These are phyloP conservation scores for Neoarius graeffei DNA, from an alignment of 2,113 vertebrate genomes.

Conservation along the genomic window DNA sequence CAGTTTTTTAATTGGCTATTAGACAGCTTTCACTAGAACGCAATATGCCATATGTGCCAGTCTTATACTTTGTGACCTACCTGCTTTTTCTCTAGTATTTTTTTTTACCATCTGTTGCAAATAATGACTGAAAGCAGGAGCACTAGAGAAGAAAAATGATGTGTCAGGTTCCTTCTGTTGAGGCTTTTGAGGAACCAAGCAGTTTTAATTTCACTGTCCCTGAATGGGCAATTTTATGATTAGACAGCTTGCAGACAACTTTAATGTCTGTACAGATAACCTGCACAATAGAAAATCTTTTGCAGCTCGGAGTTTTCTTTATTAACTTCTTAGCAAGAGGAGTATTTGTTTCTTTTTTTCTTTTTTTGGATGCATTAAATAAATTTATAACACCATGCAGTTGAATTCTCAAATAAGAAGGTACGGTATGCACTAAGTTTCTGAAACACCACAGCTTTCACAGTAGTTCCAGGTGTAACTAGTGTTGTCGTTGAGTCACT, in stretches of 20 bases:
- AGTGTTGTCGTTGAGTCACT: no score
- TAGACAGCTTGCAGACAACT: not conserved
- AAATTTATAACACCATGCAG: not conserved
- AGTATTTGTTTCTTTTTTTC: not conserved
- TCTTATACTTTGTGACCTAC: not conserved
- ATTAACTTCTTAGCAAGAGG: not conserved
- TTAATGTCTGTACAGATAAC: not conserved
- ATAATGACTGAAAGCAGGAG: not conserved
- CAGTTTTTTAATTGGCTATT: not conserved
- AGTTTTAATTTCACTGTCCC: not conserved
- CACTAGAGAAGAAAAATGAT: not conserved
- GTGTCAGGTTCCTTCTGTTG: slow-evolving; percentile 26
- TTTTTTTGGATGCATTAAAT: not conserved
- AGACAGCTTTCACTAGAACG: not conserved
- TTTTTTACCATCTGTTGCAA: slow-evolving; percentile 18
- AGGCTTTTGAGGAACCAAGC: not conserved
- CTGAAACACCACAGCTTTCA: not conserved
- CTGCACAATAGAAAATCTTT: not conserved
- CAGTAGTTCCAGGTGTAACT: not conserved
- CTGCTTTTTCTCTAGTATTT: not conserved
- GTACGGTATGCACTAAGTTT: not conserved
- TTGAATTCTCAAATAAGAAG: not conserved
- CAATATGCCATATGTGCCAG: not conserved
- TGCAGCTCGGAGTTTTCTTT: not conserved
- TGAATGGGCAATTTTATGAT: not conserved